These are phyloP conservation scores for Anas bernieri DNA, from an alignment of 2,797 vertebrate genomes.

Conservation along the genomic window DNA sequence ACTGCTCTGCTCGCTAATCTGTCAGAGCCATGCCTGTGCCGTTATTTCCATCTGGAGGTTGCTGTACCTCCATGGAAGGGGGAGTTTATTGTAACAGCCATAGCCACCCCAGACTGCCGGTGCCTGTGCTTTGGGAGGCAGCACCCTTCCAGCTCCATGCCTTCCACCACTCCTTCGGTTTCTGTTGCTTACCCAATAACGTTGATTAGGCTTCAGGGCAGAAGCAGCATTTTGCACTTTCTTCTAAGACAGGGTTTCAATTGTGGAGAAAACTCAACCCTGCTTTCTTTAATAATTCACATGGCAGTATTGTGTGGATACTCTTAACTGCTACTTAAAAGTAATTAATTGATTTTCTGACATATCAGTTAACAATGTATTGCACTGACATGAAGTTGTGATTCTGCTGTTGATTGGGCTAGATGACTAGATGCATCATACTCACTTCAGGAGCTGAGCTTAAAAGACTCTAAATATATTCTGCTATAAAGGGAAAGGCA, in stretches of 20 bases:
- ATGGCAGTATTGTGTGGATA: slow-evolving; percentile 86
- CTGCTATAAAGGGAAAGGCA: slow-evolving; percentile 68
- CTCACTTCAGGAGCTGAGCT: slow-evolving; percentile 49
- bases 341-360: slow-evolving; percentile 99
- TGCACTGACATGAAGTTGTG: slow-evolving; percentile 82
- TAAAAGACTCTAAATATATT: slow-evolving; percentile 70
- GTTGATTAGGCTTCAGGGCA: slow-evolving; percentile 71
- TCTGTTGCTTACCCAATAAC: slow-evolving; percentile 45
- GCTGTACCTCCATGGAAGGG: background rate
- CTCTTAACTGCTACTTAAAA: slow-evolving; percentile 96
- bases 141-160: background rate
- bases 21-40: background rate
- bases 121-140: background rate
- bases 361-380: slow-evolving; percentile 92
- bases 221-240: slow-evolving; percentile 65
- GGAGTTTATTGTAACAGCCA: accelerated
- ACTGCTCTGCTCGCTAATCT: background rate
- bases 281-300: slow-evolving; percentile 95
- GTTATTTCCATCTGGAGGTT: background rate
- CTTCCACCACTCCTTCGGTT: background rate
- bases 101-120: background rate
- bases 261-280: slow-evolving; percentile 74
- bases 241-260: slow-evolving; percentile 52
- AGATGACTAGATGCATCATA: slow-evolving; percentile 65
- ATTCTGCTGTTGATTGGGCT: slow-evolving; percentile 63